Percentiles rank a stretch among this genome's conserved stretches.
Evolutionary conservation across 2,113 vertebrate genomes (phyloP).

Genomic region (Nibea albiflora): DNA sequence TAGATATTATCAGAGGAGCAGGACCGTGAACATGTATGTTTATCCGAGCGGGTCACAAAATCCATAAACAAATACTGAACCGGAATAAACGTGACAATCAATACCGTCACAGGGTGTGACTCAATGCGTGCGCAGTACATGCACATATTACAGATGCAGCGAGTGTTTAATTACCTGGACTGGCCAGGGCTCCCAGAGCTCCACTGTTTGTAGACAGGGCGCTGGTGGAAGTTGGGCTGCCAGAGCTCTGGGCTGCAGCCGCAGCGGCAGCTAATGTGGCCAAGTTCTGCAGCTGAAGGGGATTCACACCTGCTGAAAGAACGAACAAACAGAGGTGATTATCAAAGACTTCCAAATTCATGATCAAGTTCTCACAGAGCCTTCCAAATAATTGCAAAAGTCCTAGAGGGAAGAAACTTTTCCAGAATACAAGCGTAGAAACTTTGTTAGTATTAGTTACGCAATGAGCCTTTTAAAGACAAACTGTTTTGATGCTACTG

Average conservation of each 20-base stretch:
- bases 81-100: neutral
- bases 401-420: neutral
- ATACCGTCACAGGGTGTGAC: neutral
- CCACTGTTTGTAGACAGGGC: conserved; percentile 90
- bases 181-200: conserved; percentile 92
- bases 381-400: neutral
- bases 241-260: conserved; percentile 93
- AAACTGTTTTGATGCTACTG: too few species aligned
- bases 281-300: conserved; percentile 96
- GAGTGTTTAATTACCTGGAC: conserved; percentile 86
- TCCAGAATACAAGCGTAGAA: neutral
- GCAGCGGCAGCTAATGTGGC: conserved; percentile 94
- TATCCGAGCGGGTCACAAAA: neutral
- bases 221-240: conserved; percentile 90
- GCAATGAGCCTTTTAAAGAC: too few species aligned
- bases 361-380: neutral
- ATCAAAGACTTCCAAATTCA: conserved; percentile 12
- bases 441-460: too few species aligned
- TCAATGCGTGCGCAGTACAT: neutral
- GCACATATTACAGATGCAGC: neutral
- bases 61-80: neutral
- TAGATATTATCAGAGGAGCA: conserved; percentile 20
- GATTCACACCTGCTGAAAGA: conserved; percentile 88
- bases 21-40: conserved; percentile 1
- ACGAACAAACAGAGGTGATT: conserved; percentile 24